Conservation (phyloP, 2,888 invertebrate species). For the Erpobdella octoculata region DNA sequence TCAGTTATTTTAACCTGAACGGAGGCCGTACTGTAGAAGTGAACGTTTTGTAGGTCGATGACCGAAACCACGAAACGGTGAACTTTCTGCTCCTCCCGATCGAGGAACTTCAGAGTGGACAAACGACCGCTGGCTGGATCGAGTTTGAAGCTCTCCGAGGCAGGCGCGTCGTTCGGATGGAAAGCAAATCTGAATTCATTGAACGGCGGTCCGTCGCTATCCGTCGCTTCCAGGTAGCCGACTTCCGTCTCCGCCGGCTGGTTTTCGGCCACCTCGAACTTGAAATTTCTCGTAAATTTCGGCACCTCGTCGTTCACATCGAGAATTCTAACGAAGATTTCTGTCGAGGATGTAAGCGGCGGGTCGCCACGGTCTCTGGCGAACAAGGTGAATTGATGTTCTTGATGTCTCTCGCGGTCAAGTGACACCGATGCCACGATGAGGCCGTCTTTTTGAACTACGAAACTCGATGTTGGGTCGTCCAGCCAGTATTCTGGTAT, state of each 20-base stretch:
- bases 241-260: slow-evolving; percentile 12
- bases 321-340: slow-evolving; percentile 24
- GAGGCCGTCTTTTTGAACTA: neutral
- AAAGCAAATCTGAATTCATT: slow-evolving; percentile 22
- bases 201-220: slow-evolving; percentile 25
- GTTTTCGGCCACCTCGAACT: slow-evolving; percentile 30
- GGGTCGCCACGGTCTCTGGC: slow-evolving; percentile 29
- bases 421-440: slow-evolving; percentile 5
- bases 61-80: slow-evolving; percentile 23
- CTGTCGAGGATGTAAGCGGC: slow-evolving; percentile 15
- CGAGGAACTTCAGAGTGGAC: slow-evolving; percentile 18
- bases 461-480: neutral
- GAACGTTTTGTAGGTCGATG: neutral
- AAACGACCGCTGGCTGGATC: slow-evolving; percentile 24
- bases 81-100: slow-evolving; percentile 25
- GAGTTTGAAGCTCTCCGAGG: slow-evolving; percentile 29
- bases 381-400: slow-evolving; percentile 18
- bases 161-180: neutral
- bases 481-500: neutral
- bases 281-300: slow-evolving; percentile 17
- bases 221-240: slow-evolving; percentile 24
- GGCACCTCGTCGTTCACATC: slow-evolving; percentile 33
- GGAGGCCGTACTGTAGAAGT: slow-evolving; percentile 49
- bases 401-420: slow-evolving; percentile 26
- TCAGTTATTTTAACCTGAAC: slow-evolving; percentile 79